Evolutionary conservation across 2,113 vertebrate genomes (phyloP).

Genomic region (Baryphthengus martii): DNA sequence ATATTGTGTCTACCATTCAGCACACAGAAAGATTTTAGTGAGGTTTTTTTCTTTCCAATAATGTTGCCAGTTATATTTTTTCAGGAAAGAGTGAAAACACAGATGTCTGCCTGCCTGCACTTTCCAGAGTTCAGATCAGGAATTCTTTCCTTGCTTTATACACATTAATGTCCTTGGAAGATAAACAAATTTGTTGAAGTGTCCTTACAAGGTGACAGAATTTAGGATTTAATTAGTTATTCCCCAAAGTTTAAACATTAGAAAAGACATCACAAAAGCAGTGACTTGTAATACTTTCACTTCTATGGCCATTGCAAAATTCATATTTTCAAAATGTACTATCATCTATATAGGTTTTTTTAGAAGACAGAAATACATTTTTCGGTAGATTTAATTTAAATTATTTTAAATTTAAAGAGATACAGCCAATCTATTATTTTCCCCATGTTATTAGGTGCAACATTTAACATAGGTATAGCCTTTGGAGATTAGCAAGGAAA

Average conservation of each 20-base stretch:
- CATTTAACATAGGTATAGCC: not conserved
- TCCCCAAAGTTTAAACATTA: not conserved
- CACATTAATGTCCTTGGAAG: not conserved
- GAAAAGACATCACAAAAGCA: not conserved
- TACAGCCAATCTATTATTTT: not conserved
- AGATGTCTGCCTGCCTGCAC: not conserved
- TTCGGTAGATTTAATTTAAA: not conserved
- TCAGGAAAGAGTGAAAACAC: not conserved
- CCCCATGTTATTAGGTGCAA: not conserved
- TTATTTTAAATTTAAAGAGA: not conserved
- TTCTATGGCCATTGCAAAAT: not conserved
- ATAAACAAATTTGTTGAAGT: not conserved
- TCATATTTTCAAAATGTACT: not conserved
- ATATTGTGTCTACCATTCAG: not conserved
- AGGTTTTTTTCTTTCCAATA: not conserved
- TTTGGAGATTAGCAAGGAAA: not conserved
- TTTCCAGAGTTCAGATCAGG: not conserved
- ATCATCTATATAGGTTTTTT: accelerated
- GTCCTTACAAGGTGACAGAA: not conserved
- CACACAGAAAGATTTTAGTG: not conserved
- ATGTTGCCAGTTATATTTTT: not conserved
- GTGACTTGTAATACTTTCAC: not conserved
- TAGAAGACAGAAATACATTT: not conserved
- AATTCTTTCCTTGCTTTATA: not conserved
- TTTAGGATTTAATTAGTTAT: not conserved